Base-by-base conservation (phyloP, 2,888 invertebrate genomes). In the Venusia cambrica region DNA sequence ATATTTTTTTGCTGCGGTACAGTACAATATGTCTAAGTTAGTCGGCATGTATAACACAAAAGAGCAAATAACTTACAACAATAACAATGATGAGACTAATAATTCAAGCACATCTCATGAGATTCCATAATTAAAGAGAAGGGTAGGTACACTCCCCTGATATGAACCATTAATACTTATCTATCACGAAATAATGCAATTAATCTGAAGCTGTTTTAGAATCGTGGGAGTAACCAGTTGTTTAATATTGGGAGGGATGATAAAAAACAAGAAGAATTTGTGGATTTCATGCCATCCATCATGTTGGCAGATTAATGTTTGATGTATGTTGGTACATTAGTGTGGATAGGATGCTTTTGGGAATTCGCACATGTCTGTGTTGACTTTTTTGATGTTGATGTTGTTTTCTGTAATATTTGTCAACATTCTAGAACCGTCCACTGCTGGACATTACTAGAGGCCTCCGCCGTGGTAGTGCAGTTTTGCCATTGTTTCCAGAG, bases 181-280 rank as follows among this genome's bases (percentile, higher is more conserved):
- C 71, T 64, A 76, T 69, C 87, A 87, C 80, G 87, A 63, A 62
- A 87, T 84, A 81, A 76, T 73, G 76, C 76, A 78, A 87, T 85
- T 85, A 85, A 81, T 87, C 64, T 69, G 62, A 62, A 72, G 75
- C 73, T 70, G 74, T 83, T 80, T 78, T 80, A 77, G 54, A 50
- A 53, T 62, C 80, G 84, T 87, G 85, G 73, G 85, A 87, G 79
- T 59, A 53, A 61, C 61, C 84, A 85, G 73, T 81, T 85, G 84
- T 60, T 17, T 5, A 25, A 20, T 30, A 30, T 29, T 6, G 39
- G 54, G 38, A 47, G 45, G 52, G 55, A 57, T 51, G 51, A 59
- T 58, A 81, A 83, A 85, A 84, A 84, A 79, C 65, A 68, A 69
- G 56, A 55, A 56, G 53, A 54, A 48, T 50, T 48, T 44, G 34